These are phyloP conservation scores for Luperina testacea DNA, from an alignment of 2,888 invertebrate species.

Conservation along the genomic window DNA sequence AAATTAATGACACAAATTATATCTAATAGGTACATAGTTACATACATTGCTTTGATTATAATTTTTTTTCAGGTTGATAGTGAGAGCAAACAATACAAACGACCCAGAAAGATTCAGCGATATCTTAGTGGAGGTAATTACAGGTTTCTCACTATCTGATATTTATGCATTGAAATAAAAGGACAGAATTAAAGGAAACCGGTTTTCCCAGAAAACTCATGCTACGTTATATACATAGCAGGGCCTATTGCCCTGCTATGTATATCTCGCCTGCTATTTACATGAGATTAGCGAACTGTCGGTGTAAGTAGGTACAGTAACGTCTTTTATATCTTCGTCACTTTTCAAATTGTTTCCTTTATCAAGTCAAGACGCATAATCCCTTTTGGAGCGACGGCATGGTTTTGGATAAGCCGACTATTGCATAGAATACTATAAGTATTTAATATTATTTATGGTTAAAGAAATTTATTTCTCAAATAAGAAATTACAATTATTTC, in stretches of 20 bases:
- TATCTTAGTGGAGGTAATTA: constrained; percentile 85
- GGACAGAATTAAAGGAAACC: neutral
- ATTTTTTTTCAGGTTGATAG: constrained; percentile 79
- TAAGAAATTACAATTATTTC: too few species aligned
- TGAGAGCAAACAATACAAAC: constrained; percentile 91
- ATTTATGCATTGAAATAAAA: neutral
- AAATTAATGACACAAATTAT: neutral
- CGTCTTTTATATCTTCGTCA: too few species aligned
- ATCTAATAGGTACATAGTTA: too few species aligned
- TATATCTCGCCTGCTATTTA: too few species aligned
- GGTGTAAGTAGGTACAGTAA: neutral
- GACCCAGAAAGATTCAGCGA: constrained; percentile 88
- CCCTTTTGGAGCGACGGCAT: neutral
- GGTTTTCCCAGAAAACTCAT: neutral
- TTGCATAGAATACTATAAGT: neutral
- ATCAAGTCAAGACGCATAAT: neutral
- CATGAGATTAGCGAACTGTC: neutral
- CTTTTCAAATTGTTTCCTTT: neutral
- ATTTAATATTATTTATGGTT: neutral
- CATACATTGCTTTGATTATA: neutral
- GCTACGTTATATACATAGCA: neutral
- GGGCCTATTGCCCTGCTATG: too few species aligned
- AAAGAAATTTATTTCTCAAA: too few species aligned
- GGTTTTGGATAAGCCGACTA: neutral
- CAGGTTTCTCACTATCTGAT: neutral